These are phyloP conservation scores for Uloborus plumipes DNA, from an alignment of 2,888 invertebrate species.

Conservation along the genomic window DNA sequence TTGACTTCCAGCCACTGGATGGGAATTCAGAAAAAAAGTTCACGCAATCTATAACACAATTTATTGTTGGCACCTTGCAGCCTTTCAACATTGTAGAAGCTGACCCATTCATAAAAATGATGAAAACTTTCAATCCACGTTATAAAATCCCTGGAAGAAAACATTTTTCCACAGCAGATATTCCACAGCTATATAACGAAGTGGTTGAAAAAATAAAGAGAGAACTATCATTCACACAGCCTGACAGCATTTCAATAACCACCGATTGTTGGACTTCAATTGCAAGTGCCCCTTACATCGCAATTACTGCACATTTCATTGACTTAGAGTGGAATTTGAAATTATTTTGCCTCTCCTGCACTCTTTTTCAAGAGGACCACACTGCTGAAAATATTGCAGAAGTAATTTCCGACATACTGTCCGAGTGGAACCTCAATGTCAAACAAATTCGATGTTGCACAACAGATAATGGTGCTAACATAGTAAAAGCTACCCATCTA, in stretches of 20 bases:
- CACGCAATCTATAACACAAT: slow-evolving; percentile 13
- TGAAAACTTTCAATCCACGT: slow-evolving; percentile 3
- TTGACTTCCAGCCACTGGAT: slow-evolving; percentile 6
- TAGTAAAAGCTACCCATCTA: slow-evolving; percentile 1
- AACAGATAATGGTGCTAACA: slow-evolving; percentile 24
- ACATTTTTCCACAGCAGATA: slow-evolving; percentile 5
- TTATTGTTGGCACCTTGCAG: slow-evolving; percentile 8
- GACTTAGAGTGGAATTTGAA: slow-evolving; percentile 10
- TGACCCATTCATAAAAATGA: slow-evolving; percentile 11
- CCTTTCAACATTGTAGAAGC: slow-evolving; percentile 6
- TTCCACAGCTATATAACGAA: slow-evolving; percentile 16
- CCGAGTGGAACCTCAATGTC: slow-evolving; percentile 7
- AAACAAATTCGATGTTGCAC: slow-evolving; percentile 1
- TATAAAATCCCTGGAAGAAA: slow-evolving; percentile 5
- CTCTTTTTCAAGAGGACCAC: not conserved
- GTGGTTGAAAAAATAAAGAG: not conserved
- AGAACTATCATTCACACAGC: not conserved
- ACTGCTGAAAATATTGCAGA: slow-evolving; percentile 6
- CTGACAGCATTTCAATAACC: slow-evolving; percentile 6
- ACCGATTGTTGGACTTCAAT: slow-evolving; percentile 32
- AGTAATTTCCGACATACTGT: not conserved
- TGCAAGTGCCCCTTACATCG: slow-evolving; percentile 9
- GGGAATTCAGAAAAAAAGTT: not conserved
- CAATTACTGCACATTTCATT: slow-evolving; percentile 20
- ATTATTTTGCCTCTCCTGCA: slow-evolving; percentile 5